phyloP scores from a whole-genome alignment of 2,113 vertebrate species.

The Macrotus californicus region DNA sequence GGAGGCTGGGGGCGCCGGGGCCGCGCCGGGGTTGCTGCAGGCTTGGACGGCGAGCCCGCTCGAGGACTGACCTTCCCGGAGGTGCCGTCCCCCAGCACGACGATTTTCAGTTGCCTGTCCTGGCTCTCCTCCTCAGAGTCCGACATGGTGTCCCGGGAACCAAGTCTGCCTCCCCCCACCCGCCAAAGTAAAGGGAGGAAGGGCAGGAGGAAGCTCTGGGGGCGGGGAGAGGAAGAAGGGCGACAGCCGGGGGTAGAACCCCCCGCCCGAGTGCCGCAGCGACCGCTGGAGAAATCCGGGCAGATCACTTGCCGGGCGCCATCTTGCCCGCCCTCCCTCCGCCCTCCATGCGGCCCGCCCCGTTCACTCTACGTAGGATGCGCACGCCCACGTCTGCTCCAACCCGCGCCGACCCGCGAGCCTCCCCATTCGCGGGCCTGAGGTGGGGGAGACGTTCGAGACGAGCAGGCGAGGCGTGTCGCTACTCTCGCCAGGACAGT shows the following conservation, averaged over 20 bases:
- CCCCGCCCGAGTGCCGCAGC: neutral
- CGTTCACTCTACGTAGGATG: accelerated
- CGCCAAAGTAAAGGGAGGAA: neutral
- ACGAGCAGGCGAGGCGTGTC: accelerated
- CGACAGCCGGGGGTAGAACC: neutral
- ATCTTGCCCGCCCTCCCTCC: constrained; percentile 38
- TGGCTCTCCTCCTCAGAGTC: constrained; percentile 96
- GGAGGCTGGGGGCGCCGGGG: neutral
- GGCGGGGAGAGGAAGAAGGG: neutral
- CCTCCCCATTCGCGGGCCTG: neutral
- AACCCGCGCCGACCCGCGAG: accelerated
- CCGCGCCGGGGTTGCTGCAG: neutral
- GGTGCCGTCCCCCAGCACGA: constrained; percentile 94
- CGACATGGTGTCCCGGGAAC: constrained; percentile 83
- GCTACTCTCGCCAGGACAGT: accelerated
- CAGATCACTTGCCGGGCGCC: constrained; percentile 27
- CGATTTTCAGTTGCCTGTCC: constrained; percentile 95
- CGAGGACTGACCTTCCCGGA: constrained; percentile 93
- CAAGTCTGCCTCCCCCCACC: constrained; percentile 8
- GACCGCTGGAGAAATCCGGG: neutral
- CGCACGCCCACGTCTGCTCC: neutral
- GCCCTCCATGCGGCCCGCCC: accelerated
- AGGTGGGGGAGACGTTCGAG: accelerated
- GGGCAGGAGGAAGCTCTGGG: neutral
- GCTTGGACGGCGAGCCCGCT: neutral